Percentiles rank a stretch among this genome's conserved stretches.
These are phyloP conservation scores for Pangasius larnaudii DNA, from an alignment of 2,797 vertebrate genomes.

Conservation along the genomic window DNA sequence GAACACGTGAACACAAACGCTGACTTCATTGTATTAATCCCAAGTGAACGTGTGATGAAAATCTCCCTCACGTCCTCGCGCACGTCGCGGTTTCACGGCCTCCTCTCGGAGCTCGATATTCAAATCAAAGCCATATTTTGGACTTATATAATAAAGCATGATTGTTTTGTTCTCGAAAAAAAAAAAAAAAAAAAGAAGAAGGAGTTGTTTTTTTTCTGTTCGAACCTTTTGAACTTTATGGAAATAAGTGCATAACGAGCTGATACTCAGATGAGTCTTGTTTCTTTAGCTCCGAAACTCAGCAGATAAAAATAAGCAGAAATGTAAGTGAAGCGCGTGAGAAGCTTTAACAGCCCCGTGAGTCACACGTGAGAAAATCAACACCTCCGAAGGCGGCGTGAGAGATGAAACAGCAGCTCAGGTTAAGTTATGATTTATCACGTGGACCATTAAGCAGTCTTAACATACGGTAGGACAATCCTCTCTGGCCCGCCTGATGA, in stretches of 20 bases:
- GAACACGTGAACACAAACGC: background rate
- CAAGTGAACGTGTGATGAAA: no score
- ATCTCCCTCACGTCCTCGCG: background rate
- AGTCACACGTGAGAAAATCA: constrained; percentile 3
- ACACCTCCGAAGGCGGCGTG: background rate
- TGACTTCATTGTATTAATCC: no score
- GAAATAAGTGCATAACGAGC: background rate
- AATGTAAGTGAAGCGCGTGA: background rate
- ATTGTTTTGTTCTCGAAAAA: background rate
- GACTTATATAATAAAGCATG: background rate
- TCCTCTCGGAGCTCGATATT: background rate
- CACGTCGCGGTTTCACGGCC: background rate
- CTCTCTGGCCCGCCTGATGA: background rate
- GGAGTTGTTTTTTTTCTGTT: background rate
- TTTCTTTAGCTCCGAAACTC: background rate
- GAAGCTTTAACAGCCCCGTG: background rate
- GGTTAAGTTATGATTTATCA: background rate
- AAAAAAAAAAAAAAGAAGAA: background rate
- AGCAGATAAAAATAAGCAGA: background rate
- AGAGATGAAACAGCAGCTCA: background rate
- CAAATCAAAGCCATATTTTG: no score
- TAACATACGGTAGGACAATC: background rate
- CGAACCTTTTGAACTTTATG: background rate
- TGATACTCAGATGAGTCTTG: background rate
- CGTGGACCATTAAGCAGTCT: background rate